Evolutionary conservation across 1,140 invertebrate genomes (phyloP).

Genomic region (Palaemon carinicauda): DNA sequence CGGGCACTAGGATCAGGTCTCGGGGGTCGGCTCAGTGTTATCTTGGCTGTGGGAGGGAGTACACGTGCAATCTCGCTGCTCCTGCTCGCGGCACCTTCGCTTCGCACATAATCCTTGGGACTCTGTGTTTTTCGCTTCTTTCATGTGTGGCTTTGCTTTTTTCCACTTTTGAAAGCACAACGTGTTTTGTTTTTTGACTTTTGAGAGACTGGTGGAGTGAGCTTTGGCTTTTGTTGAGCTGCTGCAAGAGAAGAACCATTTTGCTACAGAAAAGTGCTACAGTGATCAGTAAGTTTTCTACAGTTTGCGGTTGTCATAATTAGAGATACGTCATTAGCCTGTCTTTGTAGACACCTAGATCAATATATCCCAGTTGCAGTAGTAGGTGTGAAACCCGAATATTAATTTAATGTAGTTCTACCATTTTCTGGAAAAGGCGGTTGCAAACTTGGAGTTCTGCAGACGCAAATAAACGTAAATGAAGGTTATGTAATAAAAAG

Average conservation of each 20-base stretch:
- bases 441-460: too few species aligned
- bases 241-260: background rate
- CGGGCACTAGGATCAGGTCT: background rate
- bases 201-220: background rate
- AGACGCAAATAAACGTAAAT: too few species aligned
- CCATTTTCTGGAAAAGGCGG: too few species aligned
- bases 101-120: background rate
- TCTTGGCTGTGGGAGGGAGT: slow-evolving; percentile 5
- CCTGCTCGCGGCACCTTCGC: background rate
- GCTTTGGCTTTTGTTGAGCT: background rate
- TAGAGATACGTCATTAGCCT: too few species aligned
- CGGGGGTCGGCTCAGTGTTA: background rate
- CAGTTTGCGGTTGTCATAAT: too few species aligned
- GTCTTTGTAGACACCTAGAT: too few species aligned
- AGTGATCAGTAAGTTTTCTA: background rate
- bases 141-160: background rate
- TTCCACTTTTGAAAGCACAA: background rate
- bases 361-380: too few species aligned
- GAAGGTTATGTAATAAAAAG: too few species aligned
- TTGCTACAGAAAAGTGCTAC: background rate
- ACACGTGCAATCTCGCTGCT: background rate
- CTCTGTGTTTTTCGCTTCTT: background rate
- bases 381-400: too few species aligned
- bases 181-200: background rate
- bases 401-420: too few species aligned